Evolutionary conservation across 2,888 invertebrate species (phyloP).

Genomic region (Drosophila kokeensis): DNA sequence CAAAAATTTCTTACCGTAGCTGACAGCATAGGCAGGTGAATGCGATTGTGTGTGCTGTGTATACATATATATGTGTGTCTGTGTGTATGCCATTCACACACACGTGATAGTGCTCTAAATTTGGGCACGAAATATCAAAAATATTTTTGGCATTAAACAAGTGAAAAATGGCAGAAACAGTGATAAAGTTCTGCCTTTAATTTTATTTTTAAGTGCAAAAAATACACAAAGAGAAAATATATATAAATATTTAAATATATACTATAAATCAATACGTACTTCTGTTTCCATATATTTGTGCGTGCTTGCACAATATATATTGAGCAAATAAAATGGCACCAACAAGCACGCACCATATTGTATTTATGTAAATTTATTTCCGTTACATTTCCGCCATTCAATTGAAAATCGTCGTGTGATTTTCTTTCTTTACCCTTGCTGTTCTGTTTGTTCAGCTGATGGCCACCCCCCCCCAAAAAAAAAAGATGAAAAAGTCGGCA

Average conservation of each 20-base stretch:
- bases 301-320: conserved; percentile 51
- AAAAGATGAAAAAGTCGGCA: conserved; percentile 6
- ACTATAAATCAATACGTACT: conserved; percentile 73
- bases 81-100: conserved; percentile 49
- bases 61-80: conserved; percentile 12
- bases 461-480: conserved; percentile 2
- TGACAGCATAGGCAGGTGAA: conserved; percentile 56
- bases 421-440: conserved; percentile 54
- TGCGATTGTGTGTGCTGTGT: conserved; percentile 4
- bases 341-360: conserved; percentile 80
- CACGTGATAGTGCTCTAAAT: conserved; percentile 72
- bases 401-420: conserved; percentile 80
- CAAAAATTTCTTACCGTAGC: conserved; percentile 39
- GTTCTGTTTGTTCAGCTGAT: conserved; percentile 40
- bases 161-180: conserved; percentile 31
- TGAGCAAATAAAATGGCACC: conserved; percentile 77
- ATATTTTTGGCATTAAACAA: conserved; percentile 61
- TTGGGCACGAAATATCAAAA: conserved; percentile 69
- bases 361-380: conserved; percentile 82
- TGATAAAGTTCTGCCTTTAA: conserved; percentile 40
- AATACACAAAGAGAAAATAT: background rate
- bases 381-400: conserved; percentile 81
- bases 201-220: conserved; percentile 28
- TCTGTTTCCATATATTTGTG: conserved; percentile 61
- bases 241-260: conserved; percentile 30